Base-by-base conservation (phyloP, 2,797 vertebrate genomes). In the Stomatorhinus walkeri region DNA sequence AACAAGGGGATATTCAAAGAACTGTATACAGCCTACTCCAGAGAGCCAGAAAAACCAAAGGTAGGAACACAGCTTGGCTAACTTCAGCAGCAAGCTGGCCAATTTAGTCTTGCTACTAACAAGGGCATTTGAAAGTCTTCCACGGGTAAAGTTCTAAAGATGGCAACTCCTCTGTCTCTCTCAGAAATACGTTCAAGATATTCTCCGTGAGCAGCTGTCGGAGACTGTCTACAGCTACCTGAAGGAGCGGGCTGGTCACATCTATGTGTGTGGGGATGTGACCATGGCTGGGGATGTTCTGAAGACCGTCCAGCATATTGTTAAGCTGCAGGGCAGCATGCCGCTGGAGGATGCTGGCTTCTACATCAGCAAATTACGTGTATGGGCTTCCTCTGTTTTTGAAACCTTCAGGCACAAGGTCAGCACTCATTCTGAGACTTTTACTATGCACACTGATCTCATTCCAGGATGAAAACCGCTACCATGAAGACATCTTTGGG, bases 401-500 rank as follows among this genome's bases (percentile, higher is more conserved):
- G n/a, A 19, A 76, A 68, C 46, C 22, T 8, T 16, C 9, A 22
- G 32, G 9, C 36, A 12, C 3, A 0, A 54, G 85, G 16, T n/a
- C 14, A 8, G 14, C 24, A 32, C 16, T 36, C 32, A 40, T 28
- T 19, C 49, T 19, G 24, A 14, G n/a, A 4, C 36, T 9, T 72
- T 68, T 0, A 51, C 6, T 48, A 28, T 84, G 10, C 6, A 72
- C 51, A 14, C 24, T 56, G 43, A 36, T 40, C 22, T 87, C 68
- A 0, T 85, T 43, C 24, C 92, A 99, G 98, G 98, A 99, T 92
- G 98, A 99, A 94, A 97, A 97, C 92, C 97, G 98, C 88, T 99
- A 99, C 93, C 98, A 99, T 0, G 98, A 99, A 93, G 98, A 99
- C 93, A 99, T 99, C 92, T 99, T 99, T 3, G 98, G 98, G 1